phyloP scores from a whole-genome alignment of 23 tunicate genomes.

The Phallusia fumigata region DNA sequence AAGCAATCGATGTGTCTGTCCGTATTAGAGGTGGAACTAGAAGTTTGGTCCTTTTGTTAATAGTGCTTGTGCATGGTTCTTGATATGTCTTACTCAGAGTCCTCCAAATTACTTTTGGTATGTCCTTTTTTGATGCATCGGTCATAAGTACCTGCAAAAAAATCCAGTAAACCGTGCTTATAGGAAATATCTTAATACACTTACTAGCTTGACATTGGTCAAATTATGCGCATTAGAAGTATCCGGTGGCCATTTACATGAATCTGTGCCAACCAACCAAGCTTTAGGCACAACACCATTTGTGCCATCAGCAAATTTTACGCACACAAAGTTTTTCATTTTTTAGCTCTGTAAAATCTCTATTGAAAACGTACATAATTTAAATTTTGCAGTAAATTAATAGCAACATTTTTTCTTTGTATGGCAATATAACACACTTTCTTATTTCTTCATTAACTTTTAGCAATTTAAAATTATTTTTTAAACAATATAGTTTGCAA shows the following conservation, averaged over 20 bases:
- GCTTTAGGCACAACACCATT: constrained; percentile 5
- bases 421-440: neutral
- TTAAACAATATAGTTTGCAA: neutral
- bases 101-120: too few relatives aligned
- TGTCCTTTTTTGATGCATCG: too few relatives aligned
- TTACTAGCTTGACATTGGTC: constrained; percentile 1
- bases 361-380: neutral
- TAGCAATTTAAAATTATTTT: neutral
- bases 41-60: too few relatives aligned
- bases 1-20: too few relatives aligned
- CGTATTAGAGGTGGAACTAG: too few relatives aligned
- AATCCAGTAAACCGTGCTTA: too few relatives aligned
- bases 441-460: neutral
- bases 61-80: too few relatives aligned
- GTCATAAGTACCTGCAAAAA: too few relatives aligned
- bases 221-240: neutral
- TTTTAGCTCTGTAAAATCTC: neutral
- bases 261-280: neutral
- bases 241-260: neutral
- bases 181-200: neutral
- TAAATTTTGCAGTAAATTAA: neutral
- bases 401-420: neutral
- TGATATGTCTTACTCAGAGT: too few relatives aligned
- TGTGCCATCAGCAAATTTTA: neutral
- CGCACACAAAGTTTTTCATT: constrained; percentile 3